Base-by-base conservation (phyloP, 2,888 invertebrate genomes). In the Omphaloscelis lunosa region DNA sequence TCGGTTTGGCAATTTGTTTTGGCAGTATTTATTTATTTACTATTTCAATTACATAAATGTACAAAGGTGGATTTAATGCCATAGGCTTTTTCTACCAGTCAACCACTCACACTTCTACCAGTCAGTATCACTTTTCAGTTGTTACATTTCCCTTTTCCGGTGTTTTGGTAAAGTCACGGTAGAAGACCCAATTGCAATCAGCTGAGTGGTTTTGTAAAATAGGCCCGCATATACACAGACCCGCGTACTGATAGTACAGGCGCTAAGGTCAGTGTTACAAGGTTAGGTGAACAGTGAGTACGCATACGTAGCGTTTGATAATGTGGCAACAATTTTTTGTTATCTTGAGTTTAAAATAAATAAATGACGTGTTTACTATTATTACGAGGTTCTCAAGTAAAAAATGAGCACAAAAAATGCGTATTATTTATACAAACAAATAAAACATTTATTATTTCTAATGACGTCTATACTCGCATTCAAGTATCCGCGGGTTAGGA, bases 181-280 rank as follows among this genome's bases (percentile, higher is more conserved):
- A 39, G 20, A 39, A 67, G 48, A 34, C 53, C 39, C 51, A 66
- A 77, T 72, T 74, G 63, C 39, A 86, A 84, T 86, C 86, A 78
- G 78, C 59, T 45, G 72, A 86, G 72, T 84, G 66, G 62, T 77
- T 77, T 69, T 51, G 29, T 75, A 70, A 72, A 82, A 78, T 63
- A 72, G 20, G 59, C 86, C 78, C 75, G 71, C 41, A 73, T 39
- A 65, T 17, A 68, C 29, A 68, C n/a, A 80, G 27, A 48, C 59
- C 59, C 17, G 39, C 56, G 58, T 29, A 20, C 77, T 75, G 86
- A 86, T 83, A 77, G 63, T 68, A 79, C 48, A 65, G 51, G 23
- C 12, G 48, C 23, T 83, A 72, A 78, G 81, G 82, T 88, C 75
- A 88, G 63, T 70, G 78, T 75, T 80, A 86, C 88, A 86, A 88